phyloP scores from a whole-genome alignment of 2,113 vertebrate genomes.

The Pterocles gutturalis region DNA sequence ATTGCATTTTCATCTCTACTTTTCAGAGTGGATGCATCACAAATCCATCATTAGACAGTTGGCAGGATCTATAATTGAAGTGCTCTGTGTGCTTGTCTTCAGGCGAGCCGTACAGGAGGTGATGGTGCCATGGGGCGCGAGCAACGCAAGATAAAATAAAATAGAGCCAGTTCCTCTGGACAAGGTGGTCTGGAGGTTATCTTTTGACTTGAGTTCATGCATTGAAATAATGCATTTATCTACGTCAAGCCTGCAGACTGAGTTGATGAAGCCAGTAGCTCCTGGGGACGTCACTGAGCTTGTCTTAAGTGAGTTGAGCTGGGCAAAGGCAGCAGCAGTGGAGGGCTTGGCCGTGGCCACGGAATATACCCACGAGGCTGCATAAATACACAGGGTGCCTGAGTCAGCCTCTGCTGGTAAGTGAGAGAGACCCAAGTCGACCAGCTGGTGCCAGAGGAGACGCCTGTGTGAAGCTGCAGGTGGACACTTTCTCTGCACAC shows the following conservation, averaged over 20 bases:
- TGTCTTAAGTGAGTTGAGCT: neutral
- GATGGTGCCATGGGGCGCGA: neutral
- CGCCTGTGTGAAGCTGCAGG: rapidly evolving
- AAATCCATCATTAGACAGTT: neutral
- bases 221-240: neutral
- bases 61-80: neutral
- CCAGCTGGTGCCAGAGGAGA: neutral
- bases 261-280: neutral
- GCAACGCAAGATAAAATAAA: neutral
- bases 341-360: neutral
- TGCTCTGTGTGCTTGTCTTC: neutral
- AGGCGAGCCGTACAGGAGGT: neutral
- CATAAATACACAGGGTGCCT: neutral
- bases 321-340: neutral
- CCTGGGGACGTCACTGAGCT: neutral
- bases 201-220: neutral
- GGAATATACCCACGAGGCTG: rapidly evolving
- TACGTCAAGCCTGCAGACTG: neutral
- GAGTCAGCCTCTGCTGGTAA: neutral
- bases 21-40: neutral
- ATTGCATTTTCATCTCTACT: neutral
- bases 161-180: neutral
- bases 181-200: neutral
- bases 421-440: neutral
- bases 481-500: neutral